Conservation (phyloP, 23 tunicate genomes). For the Styela plicata region DNA sequence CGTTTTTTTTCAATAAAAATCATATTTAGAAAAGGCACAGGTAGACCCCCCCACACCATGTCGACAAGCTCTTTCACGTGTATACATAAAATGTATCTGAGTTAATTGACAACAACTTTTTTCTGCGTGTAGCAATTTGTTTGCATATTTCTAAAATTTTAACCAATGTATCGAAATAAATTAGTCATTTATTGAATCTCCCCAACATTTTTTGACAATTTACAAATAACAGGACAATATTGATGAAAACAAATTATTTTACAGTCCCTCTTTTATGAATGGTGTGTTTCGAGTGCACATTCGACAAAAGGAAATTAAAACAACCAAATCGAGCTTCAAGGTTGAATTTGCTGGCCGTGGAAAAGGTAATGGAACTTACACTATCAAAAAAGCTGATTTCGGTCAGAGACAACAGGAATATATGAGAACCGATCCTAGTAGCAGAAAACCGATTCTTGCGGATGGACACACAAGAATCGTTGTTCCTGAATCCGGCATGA, state of each 20-base stretch:
- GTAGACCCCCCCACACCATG: no score
- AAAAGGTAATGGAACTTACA: constrained; percentile 18
- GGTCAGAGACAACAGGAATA: constrained; percentile 1
- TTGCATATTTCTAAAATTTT: not conserved
- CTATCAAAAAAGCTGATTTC: constrained; percentile 5
- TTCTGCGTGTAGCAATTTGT: not conserved
- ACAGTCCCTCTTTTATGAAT: not conserved
- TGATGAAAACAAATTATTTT: not conserved
- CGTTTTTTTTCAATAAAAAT: no score
- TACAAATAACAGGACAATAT: no score
- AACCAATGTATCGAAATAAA: no score
- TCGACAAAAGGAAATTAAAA: constrained; percentile 31
- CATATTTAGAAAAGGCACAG: no score
- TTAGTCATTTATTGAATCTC: no score
- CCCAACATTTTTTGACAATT: no score
- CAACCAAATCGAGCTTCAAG: constrained; percentile 17
- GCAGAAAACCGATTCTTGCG: constrained; percentile 14
- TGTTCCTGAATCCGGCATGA: constrained; percentile 21
- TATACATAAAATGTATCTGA: no score
- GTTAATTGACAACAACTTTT: no score
- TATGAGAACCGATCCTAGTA: constrained; percentile 27
- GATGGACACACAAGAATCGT: not conserved
- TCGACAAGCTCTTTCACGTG: no score
- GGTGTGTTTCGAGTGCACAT: constrained; percentile 43
- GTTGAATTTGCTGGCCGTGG: constrained; percentile 31